Evolutionary conservation across 1,140 invertebrate genomes (phyloP).

Genomic region (Rhagoletis zephyria): DNA sequence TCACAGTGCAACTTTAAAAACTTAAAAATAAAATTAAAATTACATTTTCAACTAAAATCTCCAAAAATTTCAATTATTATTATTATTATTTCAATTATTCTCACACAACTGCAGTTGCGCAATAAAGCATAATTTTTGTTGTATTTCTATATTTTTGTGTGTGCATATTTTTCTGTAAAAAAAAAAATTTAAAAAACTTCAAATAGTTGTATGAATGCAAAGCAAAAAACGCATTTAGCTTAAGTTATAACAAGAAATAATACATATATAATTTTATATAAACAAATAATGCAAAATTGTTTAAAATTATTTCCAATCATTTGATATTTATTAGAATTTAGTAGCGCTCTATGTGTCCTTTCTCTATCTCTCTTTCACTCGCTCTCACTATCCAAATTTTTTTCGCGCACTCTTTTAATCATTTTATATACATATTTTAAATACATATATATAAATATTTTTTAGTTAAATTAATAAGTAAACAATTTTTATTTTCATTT

Average conservation of each 20-base stretch:
- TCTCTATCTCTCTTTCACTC: slow-evolving; percentile 24
- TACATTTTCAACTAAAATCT: too few species aligned
- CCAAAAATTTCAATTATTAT: too few species aligned
- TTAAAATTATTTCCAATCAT: slow-evolving; percentile 30
- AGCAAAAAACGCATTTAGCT: too few species aligned
- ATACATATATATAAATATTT: slow-evolving; percentile 29
- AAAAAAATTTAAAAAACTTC: slow-evolving; percentile 10
- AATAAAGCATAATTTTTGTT: slow-evolving; percentile 48
- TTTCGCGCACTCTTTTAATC: not conserved
- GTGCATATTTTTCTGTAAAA: slow-evolving; percentile 49
- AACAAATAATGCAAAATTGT: not conserved
- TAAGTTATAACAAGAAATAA: not conserved
- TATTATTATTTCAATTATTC: too few species aligned
- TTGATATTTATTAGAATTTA: slow-evolving; percentile 24
- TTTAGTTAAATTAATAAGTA: slow-evolving; percentile 50
- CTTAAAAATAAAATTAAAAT: too few species aligned
- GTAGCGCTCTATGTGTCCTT: not conserved
- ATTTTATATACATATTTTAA: slow-evolving; percentile 11
- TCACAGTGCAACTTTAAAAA: too few species aligned
- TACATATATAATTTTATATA: not conserved
- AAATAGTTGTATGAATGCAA: not conserved
- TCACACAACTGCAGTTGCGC: not conserved
- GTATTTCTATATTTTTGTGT: slow-evolving; percentile 54
- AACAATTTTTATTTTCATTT: slow-evolving; percentile 46
- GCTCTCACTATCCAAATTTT: slow-evolving; percentile 4